Evolutionary conservation across 2,797 vertebrate genomes (phyloP), one percentile per base, ranked within the genome.

Genomic region (Eulemur coronatus): DNA sequence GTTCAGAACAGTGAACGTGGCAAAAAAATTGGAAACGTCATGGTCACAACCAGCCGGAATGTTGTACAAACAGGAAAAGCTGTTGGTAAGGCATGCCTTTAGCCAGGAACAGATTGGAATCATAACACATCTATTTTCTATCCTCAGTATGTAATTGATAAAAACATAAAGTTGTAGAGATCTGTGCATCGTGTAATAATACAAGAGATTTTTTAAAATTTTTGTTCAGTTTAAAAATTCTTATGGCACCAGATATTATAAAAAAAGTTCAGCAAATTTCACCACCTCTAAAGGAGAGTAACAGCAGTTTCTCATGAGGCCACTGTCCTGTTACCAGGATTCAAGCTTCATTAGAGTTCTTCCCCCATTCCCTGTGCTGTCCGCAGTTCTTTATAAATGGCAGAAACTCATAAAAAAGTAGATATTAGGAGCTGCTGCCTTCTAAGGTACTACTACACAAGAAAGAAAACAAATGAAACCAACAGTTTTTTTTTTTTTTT

Each of bases 1-100:
- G 99, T 99, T 97, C 99, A 99, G 98, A 99, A 99, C 98, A 99
- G 99, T 73, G 99, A 99, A 96, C 99, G 99, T 76, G 99, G 99
- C 89, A 99, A 99, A 98, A 99, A 99, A 98, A 98, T 99, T 85
- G 99, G 99, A 11, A 99, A 99, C 41, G 99, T 99, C 85, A 99
- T 99, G 99, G 99, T 99, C 88, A 99, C 99, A 80, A 99, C 99
- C 35, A 99, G 99, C 90, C 99, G 99, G 85, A 99, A 99, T 41
- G 98, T 99, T 65, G 99, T 99, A 0, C 99, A 99, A 97, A 99
- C 99, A 0, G 99, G 99, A 97, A 99, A 99, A 98, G 99, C 99
- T 84, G 99, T 99, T 26, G 99, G 99, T 99, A 98, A 99, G 99
- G 61, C 59, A 41, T 76, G 5, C 59, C 28, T 48, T 55, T 78